Conservation (phyloP, 2,113 vertebrate genomes). For the Bucco capensis region DNA sequence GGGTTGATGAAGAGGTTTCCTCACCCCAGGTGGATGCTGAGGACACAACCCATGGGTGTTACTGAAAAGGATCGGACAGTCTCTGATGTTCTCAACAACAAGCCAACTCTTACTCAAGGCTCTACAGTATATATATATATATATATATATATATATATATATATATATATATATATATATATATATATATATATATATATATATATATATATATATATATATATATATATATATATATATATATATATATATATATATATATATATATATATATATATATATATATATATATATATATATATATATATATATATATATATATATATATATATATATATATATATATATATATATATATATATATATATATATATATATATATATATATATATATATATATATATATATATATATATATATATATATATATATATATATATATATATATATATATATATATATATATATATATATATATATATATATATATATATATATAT, state of each 20-base stretch:
- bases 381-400: conserved; percentile 58
- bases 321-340: conserved; percentile 42
- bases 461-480: conserved; percentile 56
- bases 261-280: conserved; percentile 48
- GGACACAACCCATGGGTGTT: conserved; percentile 24
- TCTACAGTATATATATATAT: conserved; percentile 12
- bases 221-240: conserved; percentile 48
- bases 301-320: conserved; percentile 51
- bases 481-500: conserved; percentile 35
- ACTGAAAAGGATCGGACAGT: conserved; percentile 28
- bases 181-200: conserved; percentile 45
- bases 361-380: conserved; percentile 35
- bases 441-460: conserved; percentile 31
- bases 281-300: conserved; percentile 45
- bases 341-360: conserved; percentile 55
- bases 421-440: conserved; percentile 59
- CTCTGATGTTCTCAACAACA: conserved; percentile 70
- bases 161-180: conserved; percentile 56
- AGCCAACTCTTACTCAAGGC: conserved; percentile 69
- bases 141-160: conserved; percentile 35
- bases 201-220: conserved; percentile 49
- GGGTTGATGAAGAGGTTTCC: conserved; percentile 24
- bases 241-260: conserved; percentile 48
- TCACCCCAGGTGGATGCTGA: neutral
- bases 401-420: conserved; percentile 28